Conservation (phyloP, 1,140 invertebrate species). For the Brachionus rubens region DNA sequence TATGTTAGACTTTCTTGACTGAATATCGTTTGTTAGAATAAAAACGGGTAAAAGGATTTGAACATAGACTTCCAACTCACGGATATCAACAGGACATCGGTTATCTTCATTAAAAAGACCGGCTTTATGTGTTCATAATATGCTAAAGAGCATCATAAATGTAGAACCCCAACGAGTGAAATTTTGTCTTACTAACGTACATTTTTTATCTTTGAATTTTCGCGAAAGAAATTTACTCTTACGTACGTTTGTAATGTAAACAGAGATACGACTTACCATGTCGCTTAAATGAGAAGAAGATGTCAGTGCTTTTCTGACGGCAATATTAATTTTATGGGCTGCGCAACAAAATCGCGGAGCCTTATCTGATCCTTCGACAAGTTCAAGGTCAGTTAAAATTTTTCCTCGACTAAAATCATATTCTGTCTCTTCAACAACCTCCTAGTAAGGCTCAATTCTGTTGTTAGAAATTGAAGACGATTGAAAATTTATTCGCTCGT, state of each 20-base stretch:
- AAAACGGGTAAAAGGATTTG: slow-evolving; percentile 3
- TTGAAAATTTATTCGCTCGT: too few species aligned
- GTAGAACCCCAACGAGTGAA: background rate
- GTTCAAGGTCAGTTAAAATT: background rate
- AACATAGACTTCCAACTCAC: background rate
- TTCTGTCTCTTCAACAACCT: too few species aligned
- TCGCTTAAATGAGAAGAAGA: background rate
- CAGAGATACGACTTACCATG: background rate
- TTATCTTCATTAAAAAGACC: background rate
- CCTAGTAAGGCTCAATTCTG: too few species aligned
- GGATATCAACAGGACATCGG: background rate
- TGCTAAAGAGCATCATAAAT: background rate
- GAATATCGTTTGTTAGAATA: background rate
- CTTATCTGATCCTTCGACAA: background rate
- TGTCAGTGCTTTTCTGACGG: background rate
- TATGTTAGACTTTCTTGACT: background rate
- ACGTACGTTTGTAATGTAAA: background rate
- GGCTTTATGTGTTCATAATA: background rate
- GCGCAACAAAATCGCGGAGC: background rate
- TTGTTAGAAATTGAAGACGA: too few species aligned
- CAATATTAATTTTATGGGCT: background rate
- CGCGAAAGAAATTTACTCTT: background rate
- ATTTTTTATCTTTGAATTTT: slow-evolving; percentile 8
- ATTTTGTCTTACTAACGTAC: background rate
- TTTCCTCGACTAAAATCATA: background rate